Conservation (phyloP, 1,140 invertebrate genomes). For the Papilio polyxenes region DNA sequence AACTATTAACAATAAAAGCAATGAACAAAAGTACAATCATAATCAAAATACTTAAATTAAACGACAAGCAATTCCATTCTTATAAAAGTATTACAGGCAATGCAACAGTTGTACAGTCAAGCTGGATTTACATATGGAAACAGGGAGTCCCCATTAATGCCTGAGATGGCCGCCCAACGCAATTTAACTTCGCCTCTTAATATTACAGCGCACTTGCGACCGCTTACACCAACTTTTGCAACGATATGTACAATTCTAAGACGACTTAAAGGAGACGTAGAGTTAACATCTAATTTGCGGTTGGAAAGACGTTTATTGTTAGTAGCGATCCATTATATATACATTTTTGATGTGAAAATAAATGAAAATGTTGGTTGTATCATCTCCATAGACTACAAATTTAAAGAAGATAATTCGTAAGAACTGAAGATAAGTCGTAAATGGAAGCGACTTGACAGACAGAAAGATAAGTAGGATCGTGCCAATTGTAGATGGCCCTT, state of each 20-base stretch:
- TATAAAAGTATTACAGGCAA: slow-evolving; percentile 8
- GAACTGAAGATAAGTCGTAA: too few species aligned
- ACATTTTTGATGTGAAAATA: not conserved
- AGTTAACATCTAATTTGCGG: slow-evolving; percentile 5
- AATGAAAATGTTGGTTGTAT: not conserved
- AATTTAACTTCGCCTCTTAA: slow-evolving; percentile 60
- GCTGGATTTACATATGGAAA: not conserved
- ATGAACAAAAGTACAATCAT: not conserved
- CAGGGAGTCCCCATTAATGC: slow-evolving; percentile 42
- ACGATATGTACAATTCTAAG: slow-evolving; percentile 31
- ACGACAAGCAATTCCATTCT: not conserved
- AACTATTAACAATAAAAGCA: not conserved
- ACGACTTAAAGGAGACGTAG: not conserved
- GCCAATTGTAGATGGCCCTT: not conserved
- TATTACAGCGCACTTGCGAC: slow-evolving; percentile 45
- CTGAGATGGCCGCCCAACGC: slow-evolving; percentile 48
- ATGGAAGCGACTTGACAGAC: not conserved
- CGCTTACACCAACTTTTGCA: slow-evolving; percentile 40
- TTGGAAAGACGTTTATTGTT: not conserved
- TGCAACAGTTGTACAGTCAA: slow-evolving; percentile 2
- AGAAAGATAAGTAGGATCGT: not conserved
- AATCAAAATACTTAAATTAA: slow-evolving; percentile 14
- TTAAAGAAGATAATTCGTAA: not conserved
- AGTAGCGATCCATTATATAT: not conserved
- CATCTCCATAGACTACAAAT: not conserved